Percentiles rank a stretch among this genome's conserved stretches.
Evolutionary conservation across 2,888 invertebrate genomes (phyloP).

Genomic region (Drosophila pegasa): DNA sequence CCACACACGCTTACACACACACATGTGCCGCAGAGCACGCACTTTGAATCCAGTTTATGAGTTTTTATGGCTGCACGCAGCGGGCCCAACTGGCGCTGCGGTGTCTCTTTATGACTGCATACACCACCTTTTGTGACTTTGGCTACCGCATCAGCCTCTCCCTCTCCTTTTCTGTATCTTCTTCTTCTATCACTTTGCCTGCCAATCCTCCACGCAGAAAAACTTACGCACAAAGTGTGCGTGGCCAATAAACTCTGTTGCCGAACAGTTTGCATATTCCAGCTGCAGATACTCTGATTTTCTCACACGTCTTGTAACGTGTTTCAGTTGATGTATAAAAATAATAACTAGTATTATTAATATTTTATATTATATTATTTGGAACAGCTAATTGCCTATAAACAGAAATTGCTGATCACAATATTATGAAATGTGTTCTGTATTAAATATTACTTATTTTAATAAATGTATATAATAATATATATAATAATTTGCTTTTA

Average conservation of each 20-base stretch:
- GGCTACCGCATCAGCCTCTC: not conserved
- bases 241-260: conserved; percentile 45
- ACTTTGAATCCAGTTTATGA: conserved; percentile 54
- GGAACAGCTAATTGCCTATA: no score
- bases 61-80: conserved; percentile 59
- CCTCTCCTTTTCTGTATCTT: no score
- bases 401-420: no score
- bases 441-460: no score
- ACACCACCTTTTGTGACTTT: conserved; percentile 43
- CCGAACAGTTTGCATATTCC: conserved; percentile 16
- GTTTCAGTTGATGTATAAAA: not conserved
- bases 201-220: not conserved
- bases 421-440: no score
- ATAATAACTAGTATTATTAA: no score
- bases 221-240: conserved; percentile 49
- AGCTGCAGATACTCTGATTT: not conserved
- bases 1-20: not conserved
- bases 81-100: conserved; percentile 41
- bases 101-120: conserved; percentile 61
- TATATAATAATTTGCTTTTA: no score
- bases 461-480: no score
- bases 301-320: not conserved
- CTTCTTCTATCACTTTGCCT: not conserved
- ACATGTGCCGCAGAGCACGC: conserved; percentile 13
- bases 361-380: no score